Evolutionary conservation across 2,113 vertebrate genomes (phyloP), one percentile per base, ranked within the genome.

Genomic region (Gasterosteus aculeatus): DNA sequence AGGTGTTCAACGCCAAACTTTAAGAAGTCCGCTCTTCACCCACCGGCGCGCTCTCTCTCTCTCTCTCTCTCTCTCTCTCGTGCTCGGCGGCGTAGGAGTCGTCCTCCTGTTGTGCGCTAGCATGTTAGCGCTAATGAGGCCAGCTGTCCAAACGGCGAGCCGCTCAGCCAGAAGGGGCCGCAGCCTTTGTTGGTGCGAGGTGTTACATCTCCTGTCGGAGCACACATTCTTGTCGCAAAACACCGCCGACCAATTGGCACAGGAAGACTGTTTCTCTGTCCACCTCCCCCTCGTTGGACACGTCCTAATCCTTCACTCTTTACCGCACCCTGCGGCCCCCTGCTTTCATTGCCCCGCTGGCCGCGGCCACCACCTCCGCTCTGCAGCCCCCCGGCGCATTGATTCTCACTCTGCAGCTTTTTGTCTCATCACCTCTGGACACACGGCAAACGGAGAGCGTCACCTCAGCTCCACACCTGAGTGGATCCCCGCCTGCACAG

Each of bases 141-240:
- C 91, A 92, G 88, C 92, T 93, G 92, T 90, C 90, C 89, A 92
- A 92, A 91, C 77, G 82, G 62, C 85, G 71, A 69, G 85, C 81
- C 70, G 81, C 41, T 90, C 77, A 74, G 82, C 86, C 87, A 85
- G 85, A 84, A 90, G 89, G 86, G 84, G 71, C 78, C 19, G 31
- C 77, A 81, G 82, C 70, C 73, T 88, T 91, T 89, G 89, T 89
- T 87, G 85, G 70, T 46, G 73, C 87, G 72, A 87, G 85, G 90
- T 91, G 88, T 88, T 86, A 90, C 84, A 82, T 87, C 84, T 88
- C 81, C 88, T 82, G 80, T 82, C 71, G 78, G 77, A 88, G 71
- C 78, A 84, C 83, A 84, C 83, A 87, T 82, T 80, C 85, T 88
- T 75, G 77, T 87, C 78, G 83, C 77, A 81, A 83, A 81, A 83